These are phyloP conservation scores for Stictonetta naevosa DNA, from an alignment of 2,113 vertebrate species.

Conservation along the genomic window DNA sequence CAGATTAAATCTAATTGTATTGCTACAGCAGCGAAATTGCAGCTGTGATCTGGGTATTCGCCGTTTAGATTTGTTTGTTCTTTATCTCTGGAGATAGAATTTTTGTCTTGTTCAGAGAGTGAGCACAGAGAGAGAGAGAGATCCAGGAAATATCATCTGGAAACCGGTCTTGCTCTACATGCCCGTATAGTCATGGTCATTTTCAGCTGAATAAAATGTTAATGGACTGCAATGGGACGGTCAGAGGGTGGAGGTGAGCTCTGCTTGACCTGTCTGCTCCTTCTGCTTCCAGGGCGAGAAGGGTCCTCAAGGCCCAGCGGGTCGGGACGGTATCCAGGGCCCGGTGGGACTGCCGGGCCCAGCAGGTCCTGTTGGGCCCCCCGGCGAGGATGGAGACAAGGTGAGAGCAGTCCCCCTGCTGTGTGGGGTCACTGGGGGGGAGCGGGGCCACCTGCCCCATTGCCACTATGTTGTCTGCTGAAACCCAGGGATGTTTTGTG, in stretches of 20 bases:
- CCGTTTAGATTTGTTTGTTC: not conserved
- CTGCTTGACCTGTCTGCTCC: not conserved
- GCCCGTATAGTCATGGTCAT: not conserved
- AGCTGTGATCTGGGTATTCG: slow-evolving; percentile 3
- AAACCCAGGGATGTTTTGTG: fast-evolving
- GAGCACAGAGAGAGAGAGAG: not conserved
- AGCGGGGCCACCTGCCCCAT: fast-evolving
- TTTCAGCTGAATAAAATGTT: not conserved
- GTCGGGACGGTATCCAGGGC: slow-evolving; percentile 96
- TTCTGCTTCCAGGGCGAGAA: slow-evolving; percentile 89
- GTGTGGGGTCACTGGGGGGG: not conserved
- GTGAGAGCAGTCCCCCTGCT: slow-evolving; percentile 68
- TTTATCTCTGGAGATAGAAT: slow-evolving; percentile 11
- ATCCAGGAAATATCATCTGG: not conserved
- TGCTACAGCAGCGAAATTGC: not conserved
- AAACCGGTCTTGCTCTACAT: not conserved
- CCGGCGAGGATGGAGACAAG: slow-evolving; percentile 98
- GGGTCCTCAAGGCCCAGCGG: slow-evolving; percentile 95
- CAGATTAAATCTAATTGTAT: slow-evolving; percentile 5
- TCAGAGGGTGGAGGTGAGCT: not conserved
- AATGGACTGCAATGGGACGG: not conserved
- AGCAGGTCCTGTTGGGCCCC: slow-evolving; percentile 93
- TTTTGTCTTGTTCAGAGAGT: not conserved
- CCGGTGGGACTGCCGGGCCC: slow-evolving; percentile 96
- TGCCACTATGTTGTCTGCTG: fast-evolving